A percentile compares a stretch with the other conserved stretches of the same genome.
Evolutionary conservation across 2,797 vertebrate species (phyloP).

Genomic region (Gallinago stenura): DNA sequence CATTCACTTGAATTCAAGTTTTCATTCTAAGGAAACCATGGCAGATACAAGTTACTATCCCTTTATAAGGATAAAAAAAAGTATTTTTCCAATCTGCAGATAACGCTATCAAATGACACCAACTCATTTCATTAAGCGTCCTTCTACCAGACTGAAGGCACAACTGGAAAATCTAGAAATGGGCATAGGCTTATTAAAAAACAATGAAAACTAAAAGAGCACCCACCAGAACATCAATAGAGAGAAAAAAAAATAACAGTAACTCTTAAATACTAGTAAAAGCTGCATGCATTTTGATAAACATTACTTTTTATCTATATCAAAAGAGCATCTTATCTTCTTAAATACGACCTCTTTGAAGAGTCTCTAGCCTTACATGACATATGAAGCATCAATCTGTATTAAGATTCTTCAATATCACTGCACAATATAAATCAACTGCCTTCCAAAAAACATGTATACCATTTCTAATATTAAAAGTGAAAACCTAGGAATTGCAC

Average conservation of each 20-base stretch:
- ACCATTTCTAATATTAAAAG: conserved; percentile 28
- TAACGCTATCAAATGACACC: neutral
- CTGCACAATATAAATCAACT: conserved; percentile 41
- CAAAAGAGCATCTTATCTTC: conserved; percentile 1
- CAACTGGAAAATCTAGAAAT: neutral
- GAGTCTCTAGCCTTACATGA: conserved; percentile 2
- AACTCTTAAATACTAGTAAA: neutral
- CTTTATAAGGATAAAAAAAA: neutral
- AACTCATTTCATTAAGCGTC: neutral
- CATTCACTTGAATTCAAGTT: neutral
- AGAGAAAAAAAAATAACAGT: neutral
- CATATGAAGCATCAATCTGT: neutral
- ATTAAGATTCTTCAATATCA: conserved; percentile 42
- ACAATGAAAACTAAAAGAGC: neutral
- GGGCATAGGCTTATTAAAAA: neutral
- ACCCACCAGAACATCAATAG: neutral
- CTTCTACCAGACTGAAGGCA: neutral
- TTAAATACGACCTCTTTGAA: conserved; percentile 50
- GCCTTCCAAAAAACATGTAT: conserved; percentile 34
- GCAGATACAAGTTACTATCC: neutral
- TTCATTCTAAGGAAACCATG: neutral
- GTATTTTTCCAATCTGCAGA: neutral
- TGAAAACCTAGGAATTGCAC: conserved; percentile 52
- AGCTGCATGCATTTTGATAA: neutral
- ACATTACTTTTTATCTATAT: neutral